Base-by-base conservation (phyloP, 2,888 invertebrate species). In the Slavum lentiscoides region DNA sequence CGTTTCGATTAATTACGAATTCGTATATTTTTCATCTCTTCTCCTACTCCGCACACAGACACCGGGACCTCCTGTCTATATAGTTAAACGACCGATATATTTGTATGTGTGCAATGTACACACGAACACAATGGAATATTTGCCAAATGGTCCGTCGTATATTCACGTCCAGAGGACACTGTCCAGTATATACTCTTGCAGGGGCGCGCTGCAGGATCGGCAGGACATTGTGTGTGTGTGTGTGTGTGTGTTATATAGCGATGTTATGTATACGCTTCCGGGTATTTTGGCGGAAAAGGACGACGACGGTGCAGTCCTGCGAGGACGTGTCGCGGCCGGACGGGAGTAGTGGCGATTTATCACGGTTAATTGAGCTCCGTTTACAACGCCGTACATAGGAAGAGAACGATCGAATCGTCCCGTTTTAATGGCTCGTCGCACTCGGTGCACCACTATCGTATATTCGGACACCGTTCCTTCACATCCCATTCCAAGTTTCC, bases 321-420 rank as follows among this genome's bases (percentile, higher is more conserved):
- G 58, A 37, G 13, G 58, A 58, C 9, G 23, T 30, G 59, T 30
- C 8, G 21, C 21, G 66, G 39, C 7, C 15, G 67, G 19, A 23
- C 2, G 39, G 37, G 9, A 43, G 43, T 67, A 43, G 23, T 58
- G 67, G 67, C 75, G 67, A 76, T 76, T 76, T 59, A 68, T 76
- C 75, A 76, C 66, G 75, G 58, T 76, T 76, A 76, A 76, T 76
- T 59, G 75, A 76, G 75, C 67, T 19, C 68, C 75, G 75, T 59
- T 68, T 68, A 76, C 67, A 49, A 68, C 68, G 30, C 30, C 23
- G 43, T 43, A 64, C 17, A 11, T 43, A 43, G 43, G 59, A 59
- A 17, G 39, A 11, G 49, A 23, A 4, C 23, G 9, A 19, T 13
- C 19, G 21, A 30, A 30, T 30, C 30, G 30, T 30, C 30, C 30